Conservation (phyloP, 2,888 invertebrate genomes). For the Aradus depressus region DNA sequence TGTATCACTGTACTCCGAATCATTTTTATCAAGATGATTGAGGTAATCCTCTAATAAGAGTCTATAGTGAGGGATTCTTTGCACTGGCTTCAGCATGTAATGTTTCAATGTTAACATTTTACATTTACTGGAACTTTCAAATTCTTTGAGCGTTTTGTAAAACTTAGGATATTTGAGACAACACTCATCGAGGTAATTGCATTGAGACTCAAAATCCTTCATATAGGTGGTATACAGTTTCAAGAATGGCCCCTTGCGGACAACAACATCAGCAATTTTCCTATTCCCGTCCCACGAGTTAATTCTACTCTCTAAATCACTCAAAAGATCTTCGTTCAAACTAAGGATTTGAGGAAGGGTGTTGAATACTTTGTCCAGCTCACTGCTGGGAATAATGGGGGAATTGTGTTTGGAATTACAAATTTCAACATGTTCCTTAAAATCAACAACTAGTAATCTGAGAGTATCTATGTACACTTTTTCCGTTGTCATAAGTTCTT, state of each 20-base stretch:
- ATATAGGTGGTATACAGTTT: conserved; percentile 47
- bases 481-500: conserved; percentile 46
- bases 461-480: conserved; percentile 44
- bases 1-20: conserved; percentile 48
- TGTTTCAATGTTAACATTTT: conserved; percentile 46
- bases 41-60: conserved; percentile 50
- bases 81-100: conserved; percentile 56
- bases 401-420: conserved; percentile 33
- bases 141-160: conserved; percentile 39
- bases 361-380: conserved; percentile 41
- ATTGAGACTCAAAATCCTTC: conserved; percentile 42
- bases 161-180: conserved; percentile 41
- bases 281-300: conserved; percentile 39
- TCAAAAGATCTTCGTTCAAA: conserved; percentile 43
- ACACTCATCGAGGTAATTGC: conserved; percentile 41
- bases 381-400: conserved; percentile 38
- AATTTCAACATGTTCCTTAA: conserved; percentile 37
- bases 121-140: conserved; percentile 40
- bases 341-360: conserved; percentile 43
- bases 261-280: conserved; percentile 45
- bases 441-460: conserved; percentile 42
- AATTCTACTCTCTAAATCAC: conserved; percentile 41
- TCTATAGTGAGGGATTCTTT: conserved; percentile 54
- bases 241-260: conserved; percentile 47
- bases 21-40: conserved; percentile 41